These are phyloP conservation scores for Micrastur ruficollis DNA, from an alignment of 2,797 vertebrate species.

Conservation along the genomic window DNA sequence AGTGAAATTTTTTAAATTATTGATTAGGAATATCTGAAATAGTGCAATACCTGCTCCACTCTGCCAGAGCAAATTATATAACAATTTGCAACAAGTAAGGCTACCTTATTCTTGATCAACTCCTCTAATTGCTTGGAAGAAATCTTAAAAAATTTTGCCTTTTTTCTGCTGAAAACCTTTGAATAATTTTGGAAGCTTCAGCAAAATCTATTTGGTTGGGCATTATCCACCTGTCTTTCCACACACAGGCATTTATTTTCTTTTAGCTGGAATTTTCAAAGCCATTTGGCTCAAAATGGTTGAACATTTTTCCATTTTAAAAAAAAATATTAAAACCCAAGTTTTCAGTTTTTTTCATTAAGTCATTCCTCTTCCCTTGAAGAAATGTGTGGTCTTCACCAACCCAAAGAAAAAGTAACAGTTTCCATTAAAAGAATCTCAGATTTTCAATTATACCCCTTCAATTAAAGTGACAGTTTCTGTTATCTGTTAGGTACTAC, in stretches of 20 bases:
- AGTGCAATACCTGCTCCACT: background rate
- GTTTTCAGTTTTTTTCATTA: background rate
- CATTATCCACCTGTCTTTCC: background rate
- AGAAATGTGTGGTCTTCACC: background rate
- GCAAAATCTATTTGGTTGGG: background rate
- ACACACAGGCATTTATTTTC: background rate
- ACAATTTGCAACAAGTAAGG: background rate
- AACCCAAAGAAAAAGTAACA: background rate
- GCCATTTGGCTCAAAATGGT: background rate
- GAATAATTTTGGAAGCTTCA: background rate
- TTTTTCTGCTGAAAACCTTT: background rate
- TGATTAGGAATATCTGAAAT: background rate
- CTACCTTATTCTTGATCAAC: background rate
- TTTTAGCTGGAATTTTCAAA: background rate
- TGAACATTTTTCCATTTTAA: background rate
- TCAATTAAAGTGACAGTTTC: background rate
- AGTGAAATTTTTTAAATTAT: background rate
- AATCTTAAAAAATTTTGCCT: background rate
- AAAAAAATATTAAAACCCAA: background rate
- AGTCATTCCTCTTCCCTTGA: background rate
- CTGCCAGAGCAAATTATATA: background rate
- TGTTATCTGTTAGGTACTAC: background rate
- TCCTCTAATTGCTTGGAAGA: background rate
- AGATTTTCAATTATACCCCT: background rate
- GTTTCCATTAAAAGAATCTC: background rate